Percentiles rank a stretch among this genome's conserved stretches.
Evolutionary conservation across 2,888 invertebrate genomes (phyloP).

Genomic region (Callyntrura guangdongensis): DNA sequence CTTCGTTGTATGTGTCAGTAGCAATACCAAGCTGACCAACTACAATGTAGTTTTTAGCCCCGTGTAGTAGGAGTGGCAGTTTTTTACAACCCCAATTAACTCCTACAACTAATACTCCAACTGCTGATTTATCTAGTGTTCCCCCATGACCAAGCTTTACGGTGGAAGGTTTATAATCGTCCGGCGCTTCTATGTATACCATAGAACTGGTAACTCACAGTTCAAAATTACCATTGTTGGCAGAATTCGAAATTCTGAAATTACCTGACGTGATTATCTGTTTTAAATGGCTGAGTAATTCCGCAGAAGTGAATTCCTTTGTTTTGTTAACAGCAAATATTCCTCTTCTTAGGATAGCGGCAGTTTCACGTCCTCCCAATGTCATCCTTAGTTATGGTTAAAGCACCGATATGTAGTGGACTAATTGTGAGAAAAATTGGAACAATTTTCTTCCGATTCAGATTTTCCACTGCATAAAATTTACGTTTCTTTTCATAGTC

Average conservation of each 20-base stretch:
- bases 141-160: conserved; percentile 85
- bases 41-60: conserved; percentile 84
- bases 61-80: conserved; percentile 84
- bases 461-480: no score
- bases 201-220: conserved; percentile 15
- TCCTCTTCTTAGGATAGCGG: conserved; percentile 76
- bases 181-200: conserved; percentile 51
- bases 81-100: conserved; percentile 85
- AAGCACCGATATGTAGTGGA: no score
- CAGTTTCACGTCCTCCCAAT: conserved; percentile 73
- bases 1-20: conserved; percentile 85
- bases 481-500: no score
- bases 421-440: no score
- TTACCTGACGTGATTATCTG: conserved; percentile 80
- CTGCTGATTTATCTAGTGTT: conserved; percentile 85
- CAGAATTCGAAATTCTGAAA: background rate
- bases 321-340: conserved; percentile 83
- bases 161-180: conserved; percentile 67
- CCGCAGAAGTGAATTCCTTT: conserved; percentile 80
- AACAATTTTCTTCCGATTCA: no score
- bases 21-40: conserved; percentile 84
- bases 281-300: conserved; percentile 80
- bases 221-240: background rate
- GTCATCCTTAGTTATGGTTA: conserved; percentile 39
- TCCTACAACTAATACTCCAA: conserved; percentile 85